phyloP scores from a whole-genome alignment of 2,888 invertebrate genomes.

The Philereme transversata region DNA sequence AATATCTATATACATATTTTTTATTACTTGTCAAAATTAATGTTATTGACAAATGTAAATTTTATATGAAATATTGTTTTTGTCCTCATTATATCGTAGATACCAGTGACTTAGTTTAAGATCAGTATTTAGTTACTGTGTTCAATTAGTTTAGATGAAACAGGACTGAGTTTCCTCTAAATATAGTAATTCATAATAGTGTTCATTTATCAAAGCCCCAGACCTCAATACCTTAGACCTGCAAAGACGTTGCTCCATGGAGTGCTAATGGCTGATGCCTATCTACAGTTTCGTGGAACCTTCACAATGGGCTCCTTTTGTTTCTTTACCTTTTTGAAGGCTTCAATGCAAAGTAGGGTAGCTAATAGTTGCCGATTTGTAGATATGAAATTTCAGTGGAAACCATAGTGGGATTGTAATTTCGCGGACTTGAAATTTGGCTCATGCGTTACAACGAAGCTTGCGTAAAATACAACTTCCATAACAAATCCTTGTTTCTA shows the following conservation, averaged over 20 bases:
- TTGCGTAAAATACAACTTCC: too few relatives aligned
- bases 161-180: too few relatives aligned
- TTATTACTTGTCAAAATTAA: too few relatives aligned
- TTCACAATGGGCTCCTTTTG: slow-evolving; percentile 15
- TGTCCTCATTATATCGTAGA: too few relatives aligned
- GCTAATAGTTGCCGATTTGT: neutral
- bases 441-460: neutral
- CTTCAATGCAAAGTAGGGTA: slow-evolving; percentile 10
- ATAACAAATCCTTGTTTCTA: too few relatives aligned
- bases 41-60: too few relatives aligned
- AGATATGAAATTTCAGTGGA: neutral
- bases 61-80: too few relatives aligned
- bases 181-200: neutral
- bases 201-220: slow-evolving; percentile 7
- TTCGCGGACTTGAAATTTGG: neutral
- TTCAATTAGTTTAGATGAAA: too few relatives aligned
- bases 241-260: slow-evolving; percentile 8
- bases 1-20: too few relatives aligned
- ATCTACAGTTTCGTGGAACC: slow-evolving; percentile 13
- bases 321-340: slow-evolving; percentile 12
- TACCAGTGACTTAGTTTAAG: too few relatives aligned
- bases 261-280: slow-evolving; percentile 19
- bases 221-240: slow-evolving; percentile 5
- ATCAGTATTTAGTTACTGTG: too few relatives aligned
- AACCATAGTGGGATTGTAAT: neutral